These are phyloP conservation scores for Furcifer pardalis DNA, from an alignment of 2,797 vertebrate species.

Conservation along the genomic window DNA sequence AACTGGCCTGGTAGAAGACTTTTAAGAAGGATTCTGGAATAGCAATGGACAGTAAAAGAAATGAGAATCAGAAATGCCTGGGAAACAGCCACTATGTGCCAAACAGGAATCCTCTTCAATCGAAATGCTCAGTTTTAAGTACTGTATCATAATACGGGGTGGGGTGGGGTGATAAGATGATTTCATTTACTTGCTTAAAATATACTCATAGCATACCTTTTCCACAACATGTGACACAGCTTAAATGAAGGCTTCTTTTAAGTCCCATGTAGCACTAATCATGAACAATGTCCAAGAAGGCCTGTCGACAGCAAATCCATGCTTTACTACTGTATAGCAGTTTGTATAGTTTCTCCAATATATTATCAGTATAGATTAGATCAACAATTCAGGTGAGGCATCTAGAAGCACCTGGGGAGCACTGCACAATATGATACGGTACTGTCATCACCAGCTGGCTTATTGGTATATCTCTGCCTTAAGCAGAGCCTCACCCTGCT, in stretches of 20 bases:
- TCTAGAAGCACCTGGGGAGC: neutral
- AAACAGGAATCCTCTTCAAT: neutral
- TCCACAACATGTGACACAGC: neutral
- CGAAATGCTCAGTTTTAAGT: neutral
- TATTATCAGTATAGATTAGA: neutral
- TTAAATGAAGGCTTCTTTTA: neutral
- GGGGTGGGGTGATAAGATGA: neutral
- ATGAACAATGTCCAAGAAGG: neutral
- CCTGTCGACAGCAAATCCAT: neutral
- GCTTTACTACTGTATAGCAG: neutral
- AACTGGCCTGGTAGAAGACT: neutral
- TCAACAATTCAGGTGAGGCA: neutral
- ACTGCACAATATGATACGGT: neutral
- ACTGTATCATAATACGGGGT: neutral
- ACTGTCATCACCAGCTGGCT: neutral
- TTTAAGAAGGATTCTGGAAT: neutral
- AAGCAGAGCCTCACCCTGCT: neutral
- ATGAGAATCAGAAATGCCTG: neutral
- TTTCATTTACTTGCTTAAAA: neutral
- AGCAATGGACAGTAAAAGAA: neutral
- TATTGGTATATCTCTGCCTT: neutral
- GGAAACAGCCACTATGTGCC: neutral
- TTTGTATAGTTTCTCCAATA: neutral
- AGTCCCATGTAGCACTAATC: slow-evolving; percentile 10
- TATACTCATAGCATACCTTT: neutral